Evolutionary conservation across 2,113 vertebrate species (phyloP).

Genomic region (Holacanthus passer): DNA sequence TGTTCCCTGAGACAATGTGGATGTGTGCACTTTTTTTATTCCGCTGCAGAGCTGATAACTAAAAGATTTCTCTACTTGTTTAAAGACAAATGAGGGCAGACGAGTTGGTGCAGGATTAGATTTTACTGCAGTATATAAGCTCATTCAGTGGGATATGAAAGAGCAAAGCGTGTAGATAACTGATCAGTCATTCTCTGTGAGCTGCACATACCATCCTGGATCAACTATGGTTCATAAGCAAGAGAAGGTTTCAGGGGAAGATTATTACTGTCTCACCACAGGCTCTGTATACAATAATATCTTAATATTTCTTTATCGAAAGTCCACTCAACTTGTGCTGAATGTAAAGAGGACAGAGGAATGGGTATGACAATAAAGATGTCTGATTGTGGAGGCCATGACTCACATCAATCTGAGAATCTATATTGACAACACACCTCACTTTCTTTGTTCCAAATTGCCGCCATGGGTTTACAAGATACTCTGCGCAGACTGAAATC

Average conservation of each 20-base stretch:
- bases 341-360: neutral
- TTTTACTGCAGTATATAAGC: conserved; percentile 16
- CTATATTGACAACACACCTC: neutral
- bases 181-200: neutral
- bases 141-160: neutral
- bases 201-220: neutral
- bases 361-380: no score
- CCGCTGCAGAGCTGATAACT: neutral
- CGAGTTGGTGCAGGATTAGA: neutral
- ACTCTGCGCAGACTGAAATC: neutral
- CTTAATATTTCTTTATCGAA: neutral
- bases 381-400: no score
- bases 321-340: neutral
- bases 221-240: neutral
- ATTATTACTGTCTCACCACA: neutral
- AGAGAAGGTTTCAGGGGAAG: neutral
- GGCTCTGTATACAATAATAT: neutral
- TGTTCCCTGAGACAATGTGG: neutral
- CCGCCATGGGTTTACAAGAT: no score
- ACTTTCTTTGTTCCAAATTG: neutral
- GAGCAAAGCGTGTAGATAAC: neutral
- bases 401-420: no score
- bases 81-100: neutral
- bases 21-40: conserved; percentile 22
- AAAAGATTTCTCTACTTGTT: neutral